Evolutionary conservation across 92 coral and sea anemone genomes (phyloP), one percentile per base, ranked within the genome.

Genomic region (Siderastrea siderea): DNA sequence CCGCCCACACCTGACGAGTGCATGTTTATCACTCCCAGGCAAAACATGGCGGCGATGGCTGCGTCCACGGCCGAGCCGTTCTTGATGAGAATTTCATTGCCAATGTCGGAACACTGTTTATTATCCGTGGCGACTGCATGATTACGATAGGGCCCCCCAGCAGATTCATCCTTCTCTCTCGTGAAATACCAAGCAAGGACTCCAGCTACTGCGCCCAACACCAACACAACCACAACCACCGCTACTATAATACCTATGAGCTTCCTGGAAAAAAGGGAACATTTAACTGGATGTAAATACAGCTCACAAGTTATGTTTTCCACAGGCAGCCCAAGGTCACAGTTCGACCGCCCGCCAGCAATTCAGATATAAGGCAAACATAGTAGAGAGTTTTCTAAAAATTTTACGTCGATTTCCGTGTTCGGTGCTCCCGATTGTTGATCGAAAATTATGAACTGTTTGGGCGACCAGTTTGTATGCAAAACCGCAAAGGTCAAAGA

Each of bases 1-100:
- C 99, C 99, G 2, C 96, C 99, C 38, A 96, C 74, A 1, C 96
- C 99, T 6, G 98, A 90, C 7, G 99, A 96, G 54, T 96, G 99
- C 99, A 96, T 93, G 82, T 95, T 93, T 71, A 96, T 79, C 45
- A 96, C 96, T 8, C 99, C 99, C 61, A 97, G 89, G 61, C 99
- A 97, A 62, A 97, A 94, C 94, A 93, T 90, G 76, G 96, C 88
- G 16, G 99, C 97, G 45, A 97, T 87, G n/a, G 99, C 99, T 13
- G 98, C 98, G 72, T 97, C 99, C 43, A 97, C 99, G 43, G 95
- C 99, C 4, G 95, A 90, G 17, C 99, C 99, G 2, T 76, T 71
- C 8, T 51, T 17, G 54, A 74, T 76, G 12, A 97, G 86, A 61
- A 92, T 89, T 12, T 92, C 83, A 12, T 89, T 68, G 8, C 99